Evolutionary conservation across 2,888 invertebrate genomes (phyloP).

Genomic region (Drosophila kambysellisi): DNA sequence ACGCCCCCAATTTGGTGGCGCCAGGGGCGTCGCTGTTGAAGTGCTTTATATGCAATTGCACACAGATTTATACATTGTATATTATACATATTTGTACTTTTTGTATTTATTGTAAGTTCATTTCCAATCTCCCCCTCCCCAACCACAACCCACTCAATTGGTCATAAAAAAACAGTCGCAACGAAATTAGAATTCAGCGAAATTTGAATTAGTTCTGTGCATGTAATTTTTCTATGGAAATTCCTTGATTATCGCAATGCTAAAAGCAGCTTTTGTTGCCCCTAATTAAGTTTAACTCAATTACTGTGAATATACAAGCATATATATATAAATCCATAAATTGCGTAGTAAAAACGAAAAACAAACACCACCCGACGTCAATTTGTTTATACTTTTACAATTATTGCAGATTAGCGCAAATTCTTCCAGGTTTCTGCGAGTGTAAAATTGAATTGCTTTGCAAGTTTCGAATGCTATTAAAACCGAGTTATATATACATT

Average conservation of each 20-base stretch:
- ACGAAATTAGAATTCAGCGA: conserved; percentile 36
- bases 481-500: background rate
- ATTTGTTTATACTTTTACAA: background rate
- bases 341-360: conserved; percentile 52
- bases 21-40: conserved; percentile 38
- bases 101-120: conserved; percentile 77
- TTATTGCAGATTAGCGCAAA: background rate
- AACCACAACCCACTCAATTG: conserved; percentile 21
- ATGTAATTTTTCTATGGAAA: conserved; percentile 40
- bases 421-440: background rate
- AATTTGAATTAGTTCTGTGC: conserved; percentile 36
- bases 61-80: conserved; percentile 75
- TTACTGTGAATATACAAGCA: conserved; percentile 68
- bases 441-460: background rate
- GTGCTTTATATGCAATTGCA: conserved; percentile 74
- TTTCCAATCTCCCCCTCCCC: background rate
- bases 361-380: background rate
- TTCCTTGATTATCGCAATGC: conserved; percentile 42
- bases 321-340: conserved; percentile 33
- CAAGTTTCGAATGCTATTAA: background rate
- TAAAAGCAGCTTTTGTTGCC: conserved; percentile 56
- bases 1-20: conserved; percentile 4
- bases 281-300: conserved; percentile 57
- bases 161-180: conserved; percentile 12
- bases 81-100: conserved; percentile 76